These are phyloP conservation scores for Cochlearius cochlearius DNA, from an alignment of 2,113 vertebrate species.

Conservation along the genomic window DNA sequence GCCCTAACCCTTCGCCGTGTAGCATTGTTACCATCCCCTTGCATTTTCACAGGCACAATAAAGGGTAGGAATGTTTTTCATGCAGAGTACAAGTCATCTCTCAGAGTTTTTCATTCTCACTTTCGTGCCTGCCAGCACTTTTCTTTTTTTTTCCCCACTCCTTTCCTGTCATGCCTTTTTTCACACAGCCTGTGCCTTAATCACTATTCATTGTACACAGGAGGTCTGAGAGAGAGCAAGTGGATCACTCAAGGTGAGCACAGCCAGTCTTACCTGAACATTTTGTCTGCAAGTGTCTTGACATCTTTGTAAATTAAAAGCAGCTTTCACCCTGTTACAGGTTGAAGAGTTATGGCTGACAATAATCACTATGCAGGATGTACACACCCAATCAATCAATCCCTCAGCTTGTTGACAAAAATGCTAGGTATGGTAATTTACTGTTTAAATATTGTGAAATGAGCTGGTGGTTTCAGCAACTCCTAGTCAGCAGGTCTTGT, in stretches of 20 bases:
- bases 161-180: not conserved
- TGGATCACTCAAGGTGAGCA: not conserved
- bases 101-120: not conserved
- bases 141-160: not conserved
- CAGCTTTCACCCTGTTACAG: not conserved
- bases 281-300: not conserved
- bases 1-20: not conserved
- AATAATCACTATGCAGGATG: not conserved
- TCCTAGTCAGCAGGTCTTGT: not conserved
- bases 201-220: not conserved
- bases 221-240: not conserved
- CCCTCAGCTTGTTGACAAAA: slow-evolving; percentile 24
- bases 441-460: slow-evolving; percentile 1
- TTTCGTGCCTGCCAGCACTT: not conserved
- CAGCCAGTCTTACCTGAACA: not conserved
- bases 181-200: not conserved
- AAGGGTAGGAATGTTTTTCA: not conserved
- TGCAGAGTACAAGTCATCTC: not conserved
- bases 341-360: not conserved
- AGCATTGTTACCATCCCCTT: not conserved
- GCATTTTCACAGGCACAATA: not conserved
- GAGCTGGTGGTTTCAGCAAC: not conserved
- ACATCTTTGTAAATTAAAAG: not conserved
- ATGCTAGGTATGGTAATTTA: slow-evolving; percentile 2
- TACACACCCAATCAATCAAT: not conserved